Conservation (phyloP, 1,140 invertebrate genomes). For the Oscheius sp. region DNA sequence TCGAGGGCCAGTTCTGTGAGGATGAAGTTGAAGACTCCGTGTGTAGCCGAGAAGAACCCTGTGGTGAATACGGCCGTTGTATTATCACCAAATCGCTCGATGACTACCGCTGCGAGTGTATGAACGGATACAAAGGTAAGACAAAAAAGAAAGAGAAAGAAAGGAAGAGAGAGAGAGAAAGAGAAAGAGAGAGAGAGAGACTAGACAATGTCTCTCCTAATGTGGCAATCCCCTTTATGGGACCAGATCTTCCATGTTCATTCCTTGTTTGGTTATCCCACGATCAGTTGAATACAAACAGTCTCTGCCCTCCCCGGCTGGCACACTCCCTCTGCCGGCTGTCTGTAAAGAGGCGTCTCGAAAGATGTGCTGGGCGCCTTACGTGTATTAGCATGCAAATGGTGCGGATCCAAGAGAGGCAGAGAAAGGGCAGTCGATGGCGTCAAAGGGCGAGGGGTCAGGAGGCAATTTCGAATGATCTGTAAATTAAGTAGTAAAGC, state of each 20-base stretch:
- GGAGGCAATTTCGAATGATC: too few species aligned
- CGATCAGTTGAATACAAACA: too few species aligned
- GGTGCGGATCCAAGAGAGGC: not conserved
- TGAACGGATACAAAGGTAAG: not conserved
- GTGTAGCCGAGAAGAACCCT: not conserved
- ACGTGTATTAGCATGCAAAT: not conserved
- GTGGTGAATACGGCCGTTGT: not conserved
- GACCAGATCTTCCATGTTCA: too few species aligned
- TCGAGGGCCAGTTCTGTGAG: not conserved
- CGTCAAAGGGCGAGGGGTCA: too few species aligned
- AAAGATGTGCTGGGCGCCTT: not conserved
- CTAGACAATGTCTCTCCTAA: too few species aligned
- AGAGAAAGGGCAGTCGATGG: not conserved
- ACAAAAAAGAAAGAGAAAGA: too few species aligned
- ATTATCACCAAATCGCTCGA: not conserved
- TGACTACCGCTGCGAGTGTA: not conserved
- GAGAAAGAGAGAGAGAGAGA: too few species aligned
- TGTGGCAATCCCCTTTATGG: too few species aligned
- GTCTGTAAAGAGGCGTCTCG: not conserved
- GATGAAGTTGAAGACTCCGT: not conserved
- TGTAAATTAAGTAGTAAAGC: too few species aligned
- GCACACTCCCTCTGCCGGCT: not conserved
- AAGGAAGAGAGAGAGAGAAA: too few species aligned
- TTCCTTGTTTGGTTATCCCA: conserved; percentile 5
- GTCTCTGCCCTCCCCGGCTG: not conserved